These are phyloP conservation scores for Oncorhynchus nerka DNA, from an alignment of 2,113 vertebrate species.

Conservation along the genomic window DNA sequence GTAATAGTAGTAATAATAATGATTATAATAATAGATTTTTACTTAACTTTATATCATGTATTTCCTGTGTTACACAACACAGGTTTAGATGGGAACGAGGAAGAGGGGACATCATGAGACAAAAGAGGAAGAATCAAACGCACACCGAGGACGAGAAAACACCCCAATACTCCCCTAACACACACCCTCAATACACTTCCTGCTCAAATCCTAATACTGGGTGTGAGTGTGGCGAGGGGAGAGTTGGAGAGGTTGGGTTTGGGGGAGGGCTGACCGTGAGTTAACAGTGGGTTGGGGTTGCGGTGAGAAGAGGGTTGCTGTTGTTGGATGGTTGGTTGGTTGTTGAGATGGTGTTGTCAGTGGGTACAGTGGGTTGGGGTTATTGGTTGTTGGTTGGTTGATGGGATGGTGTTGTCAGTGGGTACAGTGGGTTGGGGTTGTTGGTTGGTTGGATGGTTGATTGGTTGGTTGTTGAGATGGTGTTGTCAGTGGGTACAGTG, in stretches of 20 bases:
- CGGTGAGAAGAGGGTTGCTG: slow-evolving; percentile 3
- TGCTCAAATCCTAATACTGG: not conserved
- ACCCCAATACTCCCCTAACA: not conserved
- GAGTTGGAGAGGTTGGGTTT: slow-evolving; percentile 1
- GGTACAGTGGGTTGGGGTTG: slow-evolving; percentile 12
- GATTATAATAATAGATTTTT: slow-evolving; percentile 38
- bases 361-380: slow-evolving; percentile 12
- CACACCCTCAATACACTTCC: not conserved
- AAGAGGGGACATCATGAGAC: slow-evolving; percentile 22
- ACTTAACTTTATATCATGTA: slow-evolving; percentile 71
- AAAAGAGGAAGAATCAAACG: slow-evolving; percentile 11
- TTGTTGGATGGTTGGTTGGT: not conserved
- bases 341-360: not conserved
- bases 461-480: too few relatives aligned
- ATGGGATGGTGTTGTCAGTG: not conserved
- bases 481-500: too few relatives aligned
- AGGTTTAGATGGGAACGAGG: slow-evolving; percentile 47
- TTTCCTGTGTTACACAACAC: slow-evolving; percentile 67
- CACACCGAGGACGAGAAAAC: not conserved
- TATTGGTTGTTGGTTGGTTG: not conserved
- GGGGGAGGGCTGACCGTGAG: slow-evolving; percentile 25
- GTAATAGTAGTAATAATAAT: slow-evolving; percentile 41
- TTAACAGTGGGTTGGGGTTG: not conserved
- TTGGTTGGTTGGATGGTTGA: too few relatives aligned
- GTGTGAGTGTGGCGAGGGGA: not conserved